phyloP scores from a whole-genome alignment of 1,140 invertebrate species.

The Lerema accius region DNA sequence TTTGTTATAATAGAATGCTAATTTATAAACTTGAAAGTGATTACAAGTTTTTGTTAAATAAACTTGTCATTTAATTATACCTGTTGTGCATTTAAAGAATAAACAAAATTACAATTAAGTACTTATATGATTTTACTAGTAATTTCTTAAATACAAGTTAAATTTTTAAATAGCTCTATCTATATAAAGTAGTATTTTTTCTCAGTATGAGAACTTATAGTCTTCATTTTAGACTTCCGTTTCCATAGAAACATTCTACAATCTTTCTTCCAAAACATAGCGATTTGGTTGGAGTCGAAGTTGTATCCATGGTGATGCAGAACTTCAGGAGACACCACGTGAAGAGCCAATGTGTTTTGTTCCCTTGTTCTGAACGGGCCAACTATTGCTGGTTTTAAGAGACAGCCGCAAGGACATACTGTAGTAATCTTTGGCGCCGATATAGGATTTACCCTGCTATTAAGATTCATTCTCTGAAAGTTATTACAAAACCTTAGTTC shows the following conservation, averaged over 20 bases:
- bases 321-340: conserved; percentile 70
- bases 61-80: background rate
- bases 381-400: conserved; percentile 51
- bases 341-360: conserved; percentile 64
- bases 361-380: conserved; percentile 72
- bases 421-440: conserved; percentile 50
- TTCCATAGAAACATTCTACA: conserved; percentile 87
- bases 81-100: conserved; percentile 47
- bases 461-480: conserved; percentile 63
- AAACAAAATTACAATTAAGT: background rate
- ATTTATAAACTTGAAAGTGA: conserved; percentile 33
- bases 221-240: conserved; percentile 63
- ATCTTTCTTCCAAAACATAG: conserved; percentile 86
- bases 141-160: background rate
- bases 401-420: conserved; percentile 73
- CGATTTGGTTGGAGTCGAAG: conserved; percentile 68
- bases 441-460: conserved; percentile 53
- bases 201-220: conserved; percentile 15
- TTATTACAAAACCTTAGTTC: conserved; percentile 69
- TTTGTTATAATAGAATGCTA: background rate
- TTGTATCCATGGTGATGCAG: conserved; percentile 71
- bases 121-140: background rate
- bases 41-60: too few relatives aligned
- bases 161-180: conserved; percentile 1
- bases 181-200: conserved; percentile 31